These are phyloP conservation scores for Heliconius hewitsoni DNA, from an alignment of 1,140 invertebrate species.

Conservation along the genomic window DNA sequence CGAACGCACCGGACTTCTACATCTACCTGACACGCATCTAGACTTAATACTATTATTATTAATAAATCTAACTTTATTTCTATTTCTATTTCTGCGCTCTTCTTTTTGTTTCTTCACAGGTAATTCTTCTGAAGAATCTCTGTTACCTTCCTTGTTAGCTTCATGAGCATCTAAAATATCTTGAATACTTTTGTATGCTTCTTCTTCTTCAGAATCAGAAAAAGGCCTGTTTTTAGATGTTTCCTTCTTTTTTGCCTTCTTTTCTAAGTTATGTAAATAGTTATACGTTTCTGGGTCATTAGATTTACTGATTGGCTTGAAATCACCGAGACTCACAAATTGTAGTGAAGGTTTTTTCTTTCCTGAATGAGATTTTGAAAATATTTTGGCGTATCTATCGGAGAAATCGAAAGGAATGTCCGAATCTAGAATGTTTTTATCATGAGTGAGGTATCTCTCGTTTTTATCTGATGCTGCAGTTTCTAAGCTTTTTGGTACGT, in stretches of 20 bases:
- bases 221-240: not conserved
- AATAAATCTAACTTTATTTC: constrained; percentile 46
- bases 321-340: constrained; percentile 59
- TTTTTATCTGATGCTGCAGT: constrained; percentile 57
- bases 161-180: constrained; percentile 70
- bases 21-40: constrained; percentile 54
- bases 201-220: constrained; percentile 50
- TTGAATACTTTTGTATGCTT: constrained; percentile 66
- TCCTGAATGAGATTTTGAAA: constrained; percentile 43
- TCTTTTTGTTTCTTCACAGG: constrained; percentile 42
- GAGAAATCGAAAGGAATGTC: constrained; percentile 41
- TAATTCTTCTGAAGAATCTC: constrained; percentile 31
- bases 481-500: constrained; percentile 36
- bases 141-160: constrained; percentile 49
- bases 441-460: constrained; percentile 49
- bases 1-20: constrained; percentile 40
- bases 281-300: constrained; percentile 64
- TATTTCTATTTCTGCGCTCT: constrained; percentile 37
- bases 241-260: constrained; percentile 47
- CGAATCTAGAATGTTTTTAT: constrained; percentile 37
- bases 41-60: constrained; percentile 49
- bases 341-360: constrained; percentile 54
- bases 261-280: constrained; percentile 64
- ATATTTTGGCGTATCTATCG: constrained; percentile 50
- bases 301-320: constrained; percentile 57